Base-by-base conservation (phyloP, 2,888 invertebrate species). In the Drosophila falleni region DNA sequence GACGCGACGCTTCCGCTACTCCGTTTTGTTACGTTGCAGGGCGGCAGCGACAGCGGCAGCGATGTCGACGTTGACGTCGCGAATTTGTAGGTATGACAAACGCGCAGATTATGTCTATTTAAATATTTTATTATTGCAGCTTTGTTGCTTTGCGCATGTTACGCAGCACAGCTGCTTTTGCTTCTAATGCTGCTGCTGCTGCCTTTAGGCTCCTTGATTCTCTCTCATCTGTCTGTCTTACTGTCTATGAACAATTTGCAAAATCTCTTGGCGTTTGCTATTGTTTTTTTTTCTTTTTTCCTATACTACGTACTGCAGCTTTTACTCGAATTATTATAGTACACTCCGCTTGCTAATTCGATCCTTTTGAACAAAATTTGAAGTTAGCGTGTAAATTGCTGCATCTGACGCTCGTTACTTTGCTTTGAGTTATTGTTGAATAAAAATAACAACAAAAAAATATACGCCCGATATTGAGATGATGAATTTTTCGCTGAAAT, bases 401-500 rank as follows among this genome's bases (percentile, higher is more conserved):
- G 72, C 66, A 69, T 75, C 46, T 60, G 53, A 47, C 29, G 60
- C 42, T 62, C 44, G 60, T 53, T 50, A 60, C 41, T 71, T 76
- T 67, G 42, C 55, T 72, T 71, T 59, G 10, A 64, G 58, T 67
- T 75, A 67, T 78, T 75, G 63, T 72, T 79, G 42, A 64, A 73
- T 76, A 23, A 56, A 73, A 76, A 79, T 67, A 78, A 75, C 49
- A 73, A 78, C 64, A 78, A 71, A 66, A 68, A 74, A 68, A 69
- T 72, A 55, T 69, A 63, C 74, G 70, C 74, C 76, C 78, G 70
- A 77, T 58, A 63, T 35, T 47, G 9, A 64, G 78, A 78, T 78
- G 78, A 78, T 78, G 72, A 78, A 78, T 78, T 78, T 77, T 78
- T 79, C 76, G 76, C 78, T 73, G 64, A 74, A 74, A 77, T 66